phyloP scores from a whole-genome alignment of 2,888 invertebrate species.

The Dryobota labecula region DNA sequence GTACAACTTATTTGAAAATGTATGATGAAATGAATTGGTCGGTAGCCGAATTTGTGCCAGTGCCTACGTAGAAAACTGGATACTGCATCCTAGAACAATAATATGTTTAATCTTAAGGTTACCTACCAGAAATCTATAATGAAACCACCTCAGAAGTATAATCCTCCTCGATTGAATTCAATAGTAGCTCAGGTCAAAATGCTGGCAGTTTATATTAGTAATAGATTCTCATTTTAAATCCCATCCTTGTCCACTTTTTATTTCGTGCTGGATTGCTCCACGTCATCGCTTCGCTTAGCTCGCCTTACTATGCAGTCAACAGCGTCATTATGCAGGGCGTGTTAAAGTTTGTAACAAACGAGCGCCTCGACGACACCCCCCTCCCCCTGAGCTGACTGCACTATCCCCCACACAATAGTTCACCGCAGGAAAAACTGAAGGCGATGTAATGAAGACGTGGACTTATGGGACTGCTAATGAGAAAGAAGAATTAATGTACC shows the following conservation, averaged over 20 bases:
- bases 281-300: conserved; percentile 17
- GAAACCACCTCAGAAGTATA: neutral
- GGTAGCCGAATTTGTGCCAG: neutral
- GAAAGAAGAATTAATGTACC: neutral
- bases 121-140: neutral
- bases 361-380: conserved; percentile 39
- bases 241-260: neutral
- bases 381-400: neutral
- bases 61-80: no score
- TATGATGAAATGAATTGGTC: neutral
- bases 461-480: conserved; percentile 37
- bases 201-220: neutral
- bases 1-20: neutral
- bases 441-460: conserved; percentile 40
- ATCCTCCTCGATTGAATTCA: neutral
- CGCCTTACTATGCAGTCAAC: neutral
- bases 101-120: neutral
- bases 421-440: conserved; percentile 50
- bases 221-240: neutral
- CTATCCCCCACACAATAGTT: conserved; percentile 38
- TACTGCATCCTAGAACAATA: neutral
- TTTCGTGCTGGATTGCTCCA: neutral
- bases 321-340: conserved; percentile 56
- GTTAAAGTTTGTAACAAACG: conserved; percentile 61
- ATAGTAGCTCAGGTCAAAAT: neutral